These are phyloP conservation scores for Agelas oroides DNA, from an alignment of 37 sponge, comb jelly and placozoan species.

Conservation along the genomic window DNA sequence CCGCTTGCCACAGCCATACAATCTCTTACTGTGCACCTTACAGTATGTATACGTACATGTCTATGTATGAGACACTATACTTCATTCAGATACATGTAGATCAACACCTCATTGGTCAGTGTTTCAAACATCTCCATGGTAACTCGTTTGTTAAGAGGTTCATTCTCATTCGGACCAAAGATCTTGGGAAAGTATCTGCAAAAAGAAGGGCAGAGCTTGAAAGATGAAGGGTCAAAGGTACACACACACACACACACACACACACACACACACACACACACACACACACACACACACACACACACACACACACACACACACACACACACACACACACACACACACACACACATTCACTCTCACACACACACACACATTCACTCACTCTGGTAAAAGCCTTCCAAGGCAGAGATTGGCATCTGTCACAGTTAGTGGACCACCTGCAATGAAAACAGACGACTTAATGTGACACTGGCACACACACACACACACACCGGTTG, in stretches of 20 bases:
- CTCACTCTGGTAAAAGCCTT: conserved; percentile 88
- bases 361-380: not conserved
- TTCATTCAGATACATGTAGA: not conserved
- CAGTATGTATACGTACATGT: not conserved
- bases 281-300: too few relatives aligned
- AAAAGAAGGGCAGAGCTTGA: too few relatives aligned
- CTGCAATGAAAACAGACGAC: conserved; percentile 26
- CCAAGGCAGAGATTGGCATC: conserved; percentile 98
- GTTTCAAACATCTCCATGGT: conserved; percentile 65
- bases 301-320: conserved; percentile 8
- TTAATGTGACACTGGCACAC: too few relatives aligned
- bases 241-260: not conserved
- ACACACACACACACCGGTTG: too few relatives aligned
- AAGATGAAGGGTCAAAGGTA: not conserved
- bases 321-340: not conserved
- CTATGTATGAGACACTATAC: too few relatives aligned
- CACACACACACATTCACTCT: too few relatives aligned
- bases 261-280: too few relatives aligned
- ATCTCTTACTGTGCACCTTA: too few relatives aligned
- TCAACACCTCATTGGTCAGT: conserved; percentile 73
- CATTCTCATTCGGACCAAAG: conserved; percentile 91
- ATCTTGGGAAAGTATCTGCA: conserved; percentile 91
- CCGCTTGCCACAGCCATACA: too few relatives aligned
- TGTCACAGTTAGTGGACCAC: conserved; percentile 95
- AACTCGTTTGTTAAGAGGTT: conserved; percentile 75